These are phyloP conservation scores for Eupithecia abbreviata DNA, from an alignment of 2,888 invertebrate species.

Conservation along the genomic window DNA sequence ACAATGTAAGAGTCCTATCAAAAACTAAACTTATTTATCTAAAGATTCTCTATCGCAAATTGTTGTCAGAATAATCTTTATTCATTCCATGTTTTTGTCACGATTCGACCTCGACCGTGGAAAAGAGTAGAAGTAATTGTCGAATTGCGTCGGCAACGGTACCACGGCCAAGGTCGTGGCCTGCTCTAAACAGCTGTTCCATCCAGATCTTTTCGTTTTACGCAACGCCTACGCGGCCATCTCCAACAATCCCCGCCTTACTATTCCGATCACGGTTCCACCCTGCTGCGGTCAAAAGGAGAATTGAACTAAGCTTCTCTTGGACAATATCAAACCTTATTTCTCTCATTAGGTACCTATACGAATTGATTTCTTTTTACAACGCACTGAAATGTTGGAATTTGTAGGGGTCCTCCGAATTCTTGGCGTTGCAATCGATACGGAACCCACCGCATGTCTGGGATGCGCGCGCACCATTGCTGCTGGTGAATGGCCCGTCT, in stretches of 20 bases:
- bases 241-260: constrained; percentile 28
- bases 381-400: constrained; percentile 46
- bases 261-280: constrained; percentile 18
- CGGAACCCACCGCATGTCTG: constrained; percentile 61
- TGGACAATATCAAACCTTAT: neutral
- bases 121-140: constrained; percentile 66
- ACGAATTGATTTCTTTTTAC: constrained; percentile 20
- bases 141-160: constrained; percentile 71
- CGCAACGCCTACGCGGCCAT: constrained; percentile 41
- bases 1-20: neutral
- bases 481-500: constrained; percentile 76
- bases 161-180: constrained; percentile 77
- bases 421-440: constrained; percentile 72
- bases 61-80: neutral
- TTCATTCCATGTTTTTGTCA: constrained; percentile 50
- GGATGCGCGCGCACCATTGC: constrained; percentile 73
- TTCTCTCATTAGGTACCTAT: neutral
- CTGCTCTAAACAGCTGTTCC: constrained; percentile 60
- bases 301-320: constrained; percentile 5
- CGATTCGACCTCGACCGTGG: constrained; percentile 68
- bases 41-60: neutral
- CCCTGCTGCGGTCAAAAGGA: neutral
- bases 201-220: constrained; percentile 49
- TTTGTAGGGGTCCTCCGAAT: constrained; percentile 54
- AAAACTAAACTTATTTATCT: neutral